A percentile compares a stretch with the other conserved stretches of the same genome.
Evolutionary conservation across 2,888 invertebrate genomes (phyloP).

Genomic region (Andrena hattorfiana): DNA sequence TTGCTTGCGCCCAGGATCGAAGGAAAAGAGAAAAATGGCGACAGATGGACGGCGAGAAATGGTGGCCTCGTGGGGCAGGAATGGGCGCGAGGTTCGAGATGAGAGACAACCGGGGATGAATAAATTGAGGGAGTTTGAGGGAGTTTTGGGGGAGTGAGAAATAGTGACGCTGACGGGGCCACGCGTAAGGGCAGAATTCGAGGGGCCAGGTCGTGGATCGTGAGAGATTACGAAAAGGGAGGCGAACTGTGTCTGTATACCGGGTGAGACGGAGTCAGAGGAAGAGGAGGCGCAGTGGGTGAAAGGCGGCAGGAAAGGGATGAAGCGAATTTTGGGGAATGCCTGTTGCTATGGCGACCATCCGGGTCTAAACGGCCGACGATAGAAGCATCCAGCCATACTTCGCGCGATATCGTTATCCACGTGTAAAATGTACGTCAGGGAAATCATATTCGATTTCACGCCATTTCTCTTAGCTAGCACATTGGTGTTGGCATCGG

Average conservation of each 20-base stretch:
- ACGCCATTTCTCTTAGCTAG: constrained; percentile 23
- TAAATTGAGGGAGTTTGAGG: constrained; percentile 33
- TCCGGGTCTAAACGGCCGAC: constrained; percentile 82
- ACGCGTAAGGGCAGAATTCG: background rate
- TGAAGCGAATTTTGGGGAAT: constrained; percentile 81
- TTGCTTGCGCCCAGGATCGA: constrained; percentile 1
- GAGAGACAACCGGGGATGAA: constrained; percentile 26
- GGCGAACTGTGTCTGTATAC: background rate
- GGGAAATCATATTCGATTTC: constrained; percentile 59
- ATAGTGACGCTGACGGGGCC: background rate
- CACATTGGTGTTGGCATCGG: constrained; percentile 33
- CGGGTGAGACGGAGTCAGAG: constrained; percentile 17
- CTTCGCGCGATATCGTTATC: constrained; percentile 74
- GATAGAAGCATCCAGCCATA: constrained; percentile 72
- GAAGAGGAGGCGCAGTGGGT: constrained; percentile 12
- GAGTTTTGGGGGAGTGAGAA: constrained; percentile 4
- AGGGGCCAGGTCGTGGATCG: constrained; percentile 20
- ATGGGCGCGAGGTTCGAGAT: constrained; percentile 17
- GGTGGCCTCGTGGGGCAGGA: constrained; percentile 27
- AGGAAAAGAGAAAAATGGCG: constrained; percentile 34
- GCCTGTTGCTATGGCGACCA: constrained; percentile 84
- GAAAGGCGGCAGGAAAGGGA: constrained; percentile 59
- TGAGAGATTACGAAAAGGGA: constrained; percentile 45
- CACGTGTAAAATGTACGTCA: constrained; percentile 62
- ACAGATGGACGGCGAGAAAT: constrained; percentile 44